phyloP scores from a whole-genome alignment of 2,888 invertebrate species.

The Mantis religiosa region DNA sequence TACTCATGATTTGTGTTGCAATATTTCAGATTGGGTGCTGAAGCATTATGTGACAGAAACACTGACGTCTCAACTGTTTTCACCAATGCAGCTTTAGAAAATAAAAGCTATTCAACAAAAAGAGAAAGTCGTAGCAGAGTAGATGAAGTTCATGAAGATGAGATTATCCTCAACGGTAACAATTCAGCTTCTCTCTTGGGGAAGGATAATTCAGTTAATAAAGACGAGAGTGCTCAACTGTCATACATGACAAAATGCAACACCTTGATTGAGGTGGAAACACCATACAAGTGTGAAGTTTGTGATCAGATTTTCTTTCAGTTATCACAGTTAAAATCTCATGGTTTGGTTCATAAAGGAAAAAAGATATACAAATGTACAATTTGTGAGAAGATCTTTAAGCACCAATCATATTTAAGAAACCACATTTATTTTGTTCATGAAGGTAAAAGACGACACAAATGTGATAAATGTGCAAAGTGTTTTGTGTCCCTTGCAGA shows the following conservation, averaged over 20 bases:
- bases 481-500: background rate
- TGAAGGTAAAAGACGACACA: background rate
- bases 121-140: background rate
- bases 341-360: background rate
- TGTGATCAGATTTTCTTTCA: background rate
- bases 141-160: background rate
- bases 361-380: background rate
- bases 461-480: background rate
- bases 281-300: background rate
- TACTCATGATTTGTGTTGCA: no score
- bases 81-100: background rate
- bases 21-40: no score
- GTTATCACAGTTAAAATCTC: background rate
- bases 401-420: background rate
- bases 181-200: background rate
- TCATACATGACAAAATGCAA: background rate
- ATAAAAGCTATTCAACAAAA: background rate
- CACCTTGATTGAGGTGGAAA: background rate
- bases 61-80: background rate
- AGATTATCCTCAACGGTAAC: background rate
- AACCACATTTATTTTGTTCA: background rate
- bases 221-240: no score
- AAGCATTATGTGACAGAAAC: no score
- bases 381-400: background rate
- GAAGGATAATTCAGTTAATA: background rate